Conservation (phyloP, 2,797 vertebrate species). For the Ataeniobius toweri region DNA sequence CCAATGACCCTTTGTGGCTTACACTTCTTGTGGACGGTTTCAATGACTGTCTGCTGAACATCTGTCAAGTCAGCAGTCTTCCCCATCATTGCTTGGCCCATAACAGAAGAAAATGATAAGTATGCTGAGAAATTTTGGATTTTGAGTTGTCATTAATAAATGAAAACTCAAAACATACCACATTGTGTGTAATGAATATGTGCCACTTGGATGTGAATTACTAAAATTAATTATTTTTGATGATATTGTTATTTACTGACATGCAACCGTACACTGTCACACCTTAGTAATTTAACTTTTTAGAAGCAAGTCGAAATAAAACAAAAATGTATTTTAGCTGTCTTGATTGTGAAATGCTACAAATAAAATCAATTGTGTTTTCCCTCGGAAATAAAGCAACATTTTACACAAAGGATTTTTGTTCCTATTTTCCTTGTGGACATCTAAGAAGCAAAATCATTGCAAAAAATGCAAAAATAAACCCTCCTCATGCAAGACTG, state of each 20-base stretch:
- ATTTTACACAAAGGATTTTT: conserved; percentile 1
- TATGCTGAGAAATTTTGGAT: neutral
- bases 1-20: neutral
- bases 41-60: neutral
- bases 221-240: neutral
- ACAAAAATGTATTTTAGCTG: conserved; percentile 8
- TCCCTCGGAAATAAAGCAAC: neutral
- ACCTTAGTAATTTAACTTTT: neutral
- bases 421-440: conserved; percentile 2
- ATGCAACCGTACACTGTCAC: no score
- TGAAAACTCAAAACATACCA: neutral
- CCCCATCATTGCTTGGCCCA: neutral
- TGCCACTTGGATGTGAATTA: neutral
- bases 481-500: conserved; percentile 7
- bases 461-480: conserved; percentile 4
- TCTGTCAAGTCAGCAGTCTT: neutral
- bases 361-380: conserved; percentile 2
- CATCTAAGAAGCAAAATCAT: conserved; percentile 7
- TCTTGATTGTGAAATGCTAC: conserved; percentile 7
- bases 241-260: neutral
- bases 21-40: neutral
- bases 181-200: neutral
- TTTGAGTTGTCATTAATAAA: neutral
- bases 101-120: neutral
- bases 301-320: neutral